Base-by-base conservation (phyloP, 2,113 vertebrate species). In the Protomyctophum bolini region DNA sequence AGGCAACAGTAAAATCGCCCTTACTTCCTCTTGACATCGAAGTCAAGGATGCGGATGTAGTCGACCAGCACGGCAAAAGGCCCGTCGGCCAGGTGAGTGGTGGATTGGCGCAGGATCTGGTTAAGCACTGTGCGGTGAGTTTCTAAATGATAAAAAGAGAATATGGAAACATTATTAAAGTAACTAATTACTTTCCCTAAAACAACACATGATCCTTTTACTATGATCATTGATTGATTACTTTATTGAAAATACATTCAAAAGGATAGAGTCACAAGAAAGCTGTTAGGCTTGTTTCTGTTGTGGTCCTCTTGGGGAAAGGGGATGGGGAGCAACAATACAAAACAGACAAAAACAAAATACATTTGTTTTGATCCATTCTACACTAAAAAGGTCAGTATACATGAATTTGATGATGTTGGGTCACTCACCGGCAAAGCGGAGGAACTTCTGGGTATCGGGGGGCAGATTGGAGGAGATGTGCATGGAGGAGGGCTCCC, bases 41-140 rank as follows among this genome's bases (percentile, higher is more conserved):
- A 98, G 92, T 98, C 96, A 9, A 97, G 93, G 76, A 98, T 96
- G 51, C 97, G 94, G 75, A 98, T 98, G 83, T 98, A 97, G 83
- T 98, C 96, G n/a, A 98, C 97, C 51, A 98, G 90, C 21, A 98
- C 97, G 2, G 97, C 97, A 55, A 98, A 98, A 63, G 97, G 97
- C 1, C 97, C 96, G 65, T 98, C 97, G 6, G 97, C 97, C 68
- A 98, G 83, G 83, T 98, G 96, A 12, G 96, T 97, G 61, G 96
- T 97, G 46, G 97, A 97, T 87, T 98, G 97, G 1, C 97, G 94
- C 63, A 98, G 91, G 83, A 98, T 98, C 90, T 98, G 97, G 86
- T 98, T 98, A 72, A 98, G 92, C 89, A 98, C 97, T 66, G 96
- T 98, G 76, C 96, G 94, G 74, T 98, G 97, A 66, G 97, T 97